A percentile compares a stretch with the other conserved stretches of the same genome.
Evolutionary conservation across 2,797 vertebrate species (phyloP).

Genomic region (Otolemur crassicaudatus): DNA sequence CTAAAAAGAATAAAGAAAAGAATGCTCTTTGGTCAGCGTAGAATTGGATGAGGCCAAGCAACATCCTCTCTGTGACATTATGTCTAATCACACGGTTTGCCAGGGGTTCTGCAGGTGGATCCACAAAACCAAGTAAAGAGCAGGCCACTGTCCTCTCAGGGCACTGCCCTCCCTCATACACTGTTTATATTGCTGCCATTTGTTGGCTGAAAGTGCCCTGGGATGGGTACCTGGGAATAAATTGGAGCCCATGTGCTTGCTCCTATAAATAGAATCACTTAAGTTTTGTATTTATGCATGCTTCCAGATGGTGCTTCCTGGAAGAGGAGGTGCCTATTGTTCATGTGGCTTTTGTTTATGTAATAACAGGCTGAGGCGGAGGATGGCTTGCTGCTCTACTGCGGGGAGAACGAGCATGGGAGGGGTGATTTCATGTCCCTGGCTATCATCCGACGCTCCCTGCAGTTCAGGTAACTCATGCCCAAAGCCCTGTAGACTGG

Average conservation of each 20-base stretch:
- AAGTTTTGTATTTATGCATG: neutral
- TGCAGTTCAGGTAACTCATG: slow-evolving; percentile 95
- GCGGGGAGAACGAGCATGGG: slow-evolving; percentile 95
- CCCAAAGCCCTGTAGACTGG: neutral
- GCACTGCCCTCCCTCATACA: neutral
- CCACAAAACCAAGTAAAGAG: neutral
- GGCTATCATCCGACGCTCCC: slow-evolving; percentile 90
- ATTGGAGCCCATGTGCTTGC: neutral
- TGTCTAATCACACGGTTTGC: neutral
- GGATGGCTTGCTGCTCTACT: slow-evolving; percentile 95
- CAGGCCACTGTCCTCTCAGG: neutral
- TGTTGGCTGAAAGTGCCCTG: neutral
- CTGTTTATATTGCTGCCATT: neutral
- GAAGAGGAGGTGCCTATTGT: neutral
- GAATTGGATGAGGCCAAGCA: neutral
- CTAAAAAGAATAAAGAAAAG: neutral
- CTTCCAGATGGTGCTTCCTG: neutral
- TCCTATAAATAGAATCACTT: neutral
- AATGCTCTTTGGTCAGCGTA: neutral
- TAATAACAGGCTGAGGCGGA: slow-evolving; percentile 92
- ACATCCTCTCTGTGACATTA: rapidly evolving
- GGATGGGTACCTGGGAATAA: neutral
- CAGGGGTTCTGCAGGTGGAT: neutral
- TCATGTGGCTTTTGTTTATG: slow-evolving; percentile 49
- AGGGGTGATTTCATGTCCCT: slow-evolving; percentile 95